These are phyloP conservation scores for Ceratina australensis DNA, from an alignment of 1,140 invertebrate species.

Conservation along the genomic window DNA sequence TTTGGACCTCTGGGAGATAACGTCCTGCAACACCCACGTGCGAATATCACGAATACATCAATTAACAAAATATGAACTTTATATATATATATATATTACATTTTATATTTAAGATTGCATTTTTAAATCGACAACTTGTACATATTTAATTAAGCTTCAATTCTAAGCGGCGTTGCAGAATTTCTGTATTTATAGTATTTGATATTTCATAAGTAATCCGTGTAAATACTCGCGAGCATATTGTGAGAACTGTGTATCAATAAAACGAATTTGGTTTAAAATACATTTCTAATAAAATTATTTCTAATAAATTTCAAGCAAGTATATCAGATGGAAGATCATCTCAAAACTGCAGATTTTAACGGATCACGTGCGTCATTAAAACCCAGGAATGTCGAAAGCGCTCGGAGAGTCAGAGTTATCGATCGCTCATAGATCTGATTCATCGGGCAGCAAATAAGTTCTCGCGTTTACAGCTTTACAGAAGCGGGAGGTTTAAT, in stretches of 20 bases:
- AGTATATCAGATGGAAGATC: too few relatives aligned
- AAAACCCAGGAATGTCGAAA: too few relatives aligned
- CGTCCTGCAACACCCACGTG: not conserved
- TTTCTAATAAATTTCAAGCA: too few relatives aligned
- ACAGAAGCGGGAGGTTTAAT: conserved; percentile 27
- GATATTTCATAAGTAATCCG: conserved; percentile 34
- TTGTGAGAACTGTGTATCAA: conserved; percentile 32
- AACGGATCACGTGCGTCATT: too few relatives aligned
- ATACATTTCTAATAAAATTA: too few relatives aligned
- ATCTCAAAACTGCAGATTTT: too few relatives aligned
- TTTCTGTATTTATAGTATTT: conserved; percentile 52
- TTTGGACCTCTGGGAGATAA: not conserved
- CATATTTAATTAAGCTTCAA: conserved; percentile 28
- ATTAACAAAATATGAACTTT: too few relatives aligned
- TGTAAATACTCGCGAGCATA: conserved; percentile 32
- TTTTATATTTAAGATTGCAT: conserved; percentile 27
- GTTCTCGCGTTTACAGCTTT: not conserved
- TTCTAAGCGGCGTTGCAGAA: not conserved
- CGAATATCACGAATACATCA: not conserved
- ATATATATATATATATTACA: not conserved
- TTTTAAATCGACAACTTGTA: conserved; percentile 4
- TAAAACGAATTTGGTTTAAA: not conserved
- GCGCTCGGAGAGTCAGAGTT: not conserved
- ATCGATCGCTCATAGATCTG: conserved; percentile 6
- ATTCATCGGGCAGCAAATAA: conserved; percentile 4